These are phyloP conservation scores for Glaucopsyche alexis DNA, from an alignment of 2,888 invertebrate species.

Conservation along the genomic window DNA sequence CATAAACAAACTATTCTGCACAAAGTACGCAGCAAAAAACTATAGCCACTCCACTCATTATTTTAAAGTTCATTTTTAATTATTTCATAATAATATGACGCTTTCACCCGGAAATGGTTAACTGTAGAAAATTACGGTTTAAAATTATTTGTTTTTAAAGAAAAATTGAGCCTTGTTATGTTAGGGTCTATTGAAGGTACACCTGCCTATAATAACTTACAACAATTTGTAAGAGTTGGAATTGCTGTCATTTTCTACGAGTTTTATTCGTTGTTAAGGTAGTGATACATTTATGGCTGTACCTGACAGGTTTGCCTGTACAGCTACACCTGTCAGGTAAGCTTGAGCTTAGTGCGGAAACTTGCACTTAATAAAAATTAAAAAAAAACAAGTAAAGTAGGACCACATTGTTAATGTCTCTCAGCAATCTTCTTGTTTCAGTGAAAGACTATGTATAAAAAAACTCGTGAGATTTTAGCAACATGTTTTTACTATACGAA, in stretches of 20 bases:
- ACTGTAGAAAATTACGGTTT: slow-evolving; percentile 18
- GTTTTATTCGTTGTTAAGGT: not conserved
- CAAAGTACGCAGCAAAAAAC: slow-evolving; percentile 19
- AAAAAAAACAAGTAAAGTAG: too few relatives aligned
- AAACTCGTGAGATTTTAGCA: too few relatives aligned
- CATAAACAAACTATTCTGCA: slow-evolving; percentile 61
- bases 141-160: slow-evolving; percentile 9
- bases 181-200: not conserved
- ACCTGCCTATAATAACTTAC: slow-evolving; percentile 8
- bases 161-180: slow-evolving; percentile 3
- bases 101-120: slow-evolving; percentile 24
- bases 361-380: too few relatives aligned
- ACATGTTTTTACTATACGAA: too few relatives aligned
- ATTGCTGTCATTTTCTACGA: not conserved
- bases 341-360: too few relatives aligned
- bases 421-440: too few relatives aligned
- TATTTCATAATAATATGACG: not conserved
- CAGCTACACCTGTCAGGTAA: too few relatives aligned
- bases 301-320: too few relatives aligned
- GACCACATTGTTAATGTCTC: too few relatives aligned
- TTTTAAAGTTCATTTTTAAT: slow-evolving; percentile 26
- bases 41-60: slow-evolving; percentile 9
- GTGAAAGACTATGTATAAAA: too few relatives aligned
- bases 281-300: too few relatives aligned
- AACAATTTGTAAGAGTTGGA: not conserved